Conservation (phyloP, 2,888 invertebrate genomes). For the Amphipyra berbera region DNA sequence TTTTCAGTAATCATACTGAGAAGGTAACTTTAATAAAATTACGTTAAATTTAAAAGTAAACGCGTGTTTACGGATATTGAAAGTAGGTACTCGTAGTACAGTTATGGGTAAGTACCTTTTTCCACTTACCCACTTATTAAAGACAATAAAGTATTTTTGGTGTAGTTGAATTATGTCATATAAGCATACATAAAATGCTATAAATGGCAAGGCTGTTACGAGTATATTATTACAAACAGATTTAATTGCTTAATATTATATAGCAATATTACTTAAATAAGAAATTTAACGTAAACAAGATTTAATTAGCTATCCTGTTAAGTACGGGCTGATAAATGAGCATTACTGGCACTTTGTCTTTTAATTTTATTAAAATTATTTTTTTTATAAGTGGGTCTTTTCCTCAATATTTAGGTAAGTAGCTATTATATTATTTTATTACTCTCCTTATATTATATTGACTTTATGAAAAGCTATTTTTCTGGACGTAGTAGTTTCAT, state of each 20-base stretch:
- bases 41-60: conserved; percentile 12
- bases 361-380: no score
- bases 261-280: conserved; percentile 22
- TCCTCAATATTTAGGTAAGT: no score
- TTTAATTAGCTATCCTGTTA: conserved; percentile 11
- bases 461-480: no score
- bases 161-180: conserved; percentile 43
- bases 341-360: no score
- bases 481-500: no score
- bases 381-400: no score
- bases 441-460: no score
- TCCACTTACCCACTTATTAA: conserved; percentile 41
- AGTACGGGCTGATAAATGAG: background rate
- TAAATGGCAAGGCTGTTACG: conserved; percentile 30
- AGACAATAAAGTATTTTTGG: conserved; percentile 43
- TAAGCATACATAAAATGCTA: conserved; percentile 29
- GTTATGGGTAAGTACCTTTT: conserved; percentile 29
- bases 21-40: conserved; percentile 30
- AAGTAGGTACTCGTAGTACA: no score
- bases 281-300: conserved; percentile 11
- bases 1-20: background rate
- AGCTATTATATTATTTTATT: no score
- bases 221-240: conserved; percentile 14
- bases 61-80: conserved; percentile 39
- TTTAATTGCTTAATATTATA: conserved; percentile 21